Evolutionary conservation across 2,888 invertebrate genomes (phyloP).

Genomic region (Julus scandinavius): DNA sequence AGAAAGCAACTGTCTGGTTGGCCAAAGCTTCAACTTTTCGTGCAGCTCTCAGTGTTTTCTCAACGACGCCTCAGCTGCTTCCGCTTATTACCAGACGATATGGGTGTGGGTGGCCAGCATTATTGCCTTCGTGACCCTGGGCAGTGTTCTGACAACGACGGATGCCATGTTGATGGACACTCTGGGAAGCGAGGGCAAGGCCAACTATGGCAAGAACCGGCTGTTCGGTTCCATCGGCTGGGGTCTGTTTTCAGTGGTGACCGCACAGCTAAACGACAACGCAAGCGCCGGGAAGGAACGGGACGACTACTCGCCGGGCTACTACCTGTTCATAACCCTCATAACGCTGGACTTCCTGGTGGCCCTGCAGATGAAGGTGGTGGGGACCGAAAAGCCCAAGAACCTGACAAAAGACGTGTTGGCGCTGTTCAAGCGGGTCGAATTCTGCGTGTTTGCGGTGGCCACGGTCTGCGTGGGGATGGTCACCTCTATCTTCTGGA

Average conservation of each 20-base stretch:
- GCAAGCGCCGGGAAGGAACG: conserved; percentile 74
- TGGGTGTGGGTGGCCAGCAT: conserved; percentile 64
- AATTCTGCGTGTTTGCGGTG: conserved; percentile 53
- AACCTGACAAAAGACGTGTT: conserved; percentile 48
- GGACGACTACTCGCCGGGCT: conserved; percentile 84
- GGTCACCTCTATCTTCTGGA: conserved; percentile 56
- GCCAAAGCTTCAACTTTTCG: background rate
- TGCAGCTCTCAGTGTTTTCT: background rate
- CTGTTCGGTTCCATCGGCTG: conserved; percentile 90
- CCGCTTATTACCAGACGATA: background rate
- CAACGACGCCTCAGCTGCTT: background rate
- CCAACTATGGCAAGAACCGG: conserved; percentile 84
- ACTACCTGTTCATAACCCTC: conserved; percentile 77
- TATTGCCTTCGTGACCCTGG: conserved; percentile 85
- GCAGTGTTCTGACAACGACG: conserved; percentile 85
- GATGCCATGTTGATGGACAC: conserved; percentile 90
- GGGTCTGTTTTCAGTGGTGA: conserved; percentile 80
- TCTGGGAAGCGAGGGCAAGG: conserved; percentile 78
- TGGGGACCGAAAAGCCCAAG: conserved; percentile 45
- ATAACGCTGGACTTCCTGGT: conserved; percentile 67
- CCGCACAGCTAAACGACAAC: conserved; percentile 81
- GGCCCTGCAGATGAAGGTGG: conserved; percentile 66
- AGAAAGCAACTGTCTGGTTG: background rate
- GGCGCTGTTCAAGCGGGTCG: background rate
- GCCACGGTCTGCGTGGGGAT: conserved; percentile 56